Conservation (phyloP, 2,113 vertebrate genomes). For the Brachyhypopomus occidentalis region DNA sequence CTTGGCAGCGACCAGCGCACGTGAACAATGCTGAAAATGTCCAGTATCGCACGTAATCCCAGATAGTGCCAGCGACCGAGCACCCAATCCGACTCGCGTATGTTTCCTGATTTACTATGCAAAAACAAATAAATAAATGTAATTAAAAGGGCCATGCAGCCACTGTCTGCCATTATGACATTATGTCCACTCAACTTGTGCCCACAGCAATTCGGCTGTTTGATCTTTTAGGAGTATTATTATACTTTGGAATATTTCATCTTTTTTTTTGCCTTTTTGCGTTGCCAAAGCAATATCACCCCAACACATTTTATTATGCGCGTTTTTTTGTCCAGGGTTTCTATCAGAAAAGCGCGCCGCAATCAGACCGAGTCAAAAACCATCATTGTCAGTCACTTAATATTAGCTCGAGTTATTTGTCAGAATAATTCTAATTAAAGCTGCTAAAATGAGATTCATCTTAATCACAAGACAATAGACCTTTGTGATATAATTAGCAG, state of each 20-base stretch:
- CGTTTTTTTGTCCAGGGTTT: no score
- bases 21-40: no score
- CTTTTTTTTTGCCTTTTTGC: no score
- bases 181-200: conserved; percentile 22
- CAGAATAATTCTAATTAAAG: conserved; percentile 78
- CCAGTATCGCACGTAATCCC: no score
- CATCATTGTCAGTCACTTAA: conserved; percentile 77
- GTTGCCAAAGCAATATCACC: no score
- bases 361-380: conserved; percentile 63
- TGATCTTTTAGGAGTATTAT: not conserved
- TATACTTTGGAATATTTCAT: not conserved
- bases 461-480: conserved; percentile 62
- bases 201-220: not conserved
- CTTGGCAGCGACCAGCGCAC: no score
- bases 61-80: no score
- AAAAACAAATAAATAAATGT: no score
- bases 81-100: no score
- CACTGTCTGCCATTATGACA: conserved; percentile 18
- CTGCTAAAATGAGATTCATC: conserved; percentile 70
- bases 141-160: conserved; percentile 3
- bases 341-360: conserved; percentile 47
- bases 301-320: no score
- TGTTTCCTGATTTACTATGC: no score
- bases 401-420: conserved; percentile 65
- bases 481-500: conserved; percentile 55